These are phyloP conservation scores for Agelaius phoeniceus DNA, from an alignment of 2,113 vertebrate genomes.

Conservation along the genomic window DNA sequence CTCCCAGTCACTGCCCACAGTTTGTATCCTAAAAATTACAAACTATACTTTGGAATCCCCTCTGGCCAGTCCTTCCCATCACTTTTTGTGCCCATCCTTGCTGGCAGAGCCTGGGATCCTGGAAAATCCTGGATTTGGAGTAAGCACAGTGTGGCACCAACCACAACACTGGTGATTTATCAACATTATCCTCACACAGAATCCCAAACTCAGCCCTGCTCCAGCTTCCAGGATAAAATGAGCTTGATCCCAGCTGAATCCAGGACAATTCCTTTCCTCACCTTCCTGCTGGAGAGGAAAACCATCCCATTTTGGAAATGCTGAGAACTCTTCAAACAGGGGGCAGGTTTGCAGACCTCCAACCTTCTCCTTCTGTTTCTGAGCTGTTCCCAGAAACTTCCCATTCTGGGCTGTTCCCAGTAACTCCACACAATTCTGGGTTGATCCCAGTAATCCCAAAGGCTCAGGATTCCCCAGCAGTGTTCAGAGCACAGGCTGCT, in stretches of 20 bases:
- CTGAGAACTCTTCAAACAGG: not conserved
- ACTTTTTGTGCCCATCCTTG: not conserved
- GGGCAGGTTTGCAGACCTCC: not conserved
- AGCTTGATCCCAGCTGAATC: not conserved
- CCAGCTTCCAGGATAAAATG: not conserved
- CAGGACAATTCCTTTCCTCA: not conserved
- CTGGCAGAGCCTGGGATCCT: not conserved
- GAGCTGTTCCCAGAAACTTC: not conserved
- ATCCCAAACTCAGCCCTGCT: not conserved
- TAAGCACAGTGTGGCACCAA: not conserved
- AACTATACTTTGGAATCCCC: not conserved
- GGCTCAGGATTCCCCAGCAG: not conserved
- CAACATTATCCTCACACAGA: rapidly evolving
- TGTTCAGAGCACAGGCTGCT: not conserved
- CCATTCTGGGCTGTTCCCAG: not conserved
- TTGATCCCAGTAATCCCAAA: not conserved
- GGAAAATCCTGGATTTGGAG: not conserved
- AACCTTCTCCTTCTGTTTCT: not conserved
- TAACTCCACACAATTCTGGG: not conserved
- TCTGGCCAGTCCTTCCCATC: not conserved
- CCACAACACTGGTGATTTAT: no score
- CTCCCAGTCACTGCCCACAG: not conserved
- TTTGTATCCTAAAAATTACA: not conserved
- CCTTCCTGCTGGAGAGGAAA: not conserved
- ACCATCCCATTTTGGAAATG: not conserved